These are phyloP conservation scores for Drosophila quasianomalipes DNA, from an alignment of 2,888 invertebrate genomes.

Conservation along the genomic window DNA sequence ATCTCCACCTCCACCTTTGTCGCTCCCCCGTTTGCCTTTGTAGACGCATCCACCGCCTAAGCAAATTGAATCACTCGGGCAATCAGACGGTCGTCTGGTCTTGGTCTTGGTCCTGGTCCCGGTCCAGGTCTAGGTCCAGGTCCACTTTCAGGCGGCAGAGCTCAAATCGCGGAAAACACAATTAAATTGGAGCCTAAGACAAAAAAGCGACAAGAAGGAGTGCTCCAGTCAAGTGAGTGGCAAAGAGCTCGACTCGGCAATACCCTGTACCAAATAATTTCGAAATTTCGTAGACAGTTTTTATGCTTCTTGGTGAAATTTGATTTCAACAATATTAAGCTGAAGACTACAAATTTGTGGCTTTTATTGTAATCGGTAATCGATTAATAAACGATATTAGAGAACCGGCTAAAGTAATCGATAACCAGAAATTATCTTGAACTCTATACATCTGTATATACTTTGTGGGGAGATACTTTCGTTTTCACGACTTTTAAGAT, in stretches of 20 bases:
- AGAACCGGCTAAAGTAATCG: not conserved
- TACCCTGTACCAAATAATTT: not conserved
- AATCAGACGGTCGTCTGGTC: not conserved
- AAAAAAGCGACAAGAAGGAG: not conserved
- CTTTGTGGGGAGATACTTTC: not conserved
- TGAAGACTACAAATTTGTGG: not conserved
- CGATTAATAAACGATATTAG: not conserved
- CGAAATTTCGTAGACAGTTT: not conserved
- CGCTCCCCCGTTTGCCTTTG: not conserved
- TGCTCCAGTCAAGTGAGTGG: not conserved
- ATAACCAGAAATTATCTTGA: not conserved
- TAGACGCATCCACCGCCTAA: slow-evolving; percentile 30
- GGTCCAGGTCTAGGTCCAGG: not conserved
- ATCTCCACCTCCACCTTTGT: not conserved
- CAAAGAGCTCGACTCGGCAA: not conserved
- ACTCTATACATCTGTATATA: not conserved
- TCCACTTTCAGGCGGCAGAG: slow-evolving; percentile 7
- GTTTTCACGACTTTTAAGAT: not conserved
- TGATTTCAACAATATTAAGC: not conserved
- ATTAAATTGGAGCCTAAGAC: slow-evolving; percentile 25
- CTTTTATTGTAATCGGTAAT: not conserved
- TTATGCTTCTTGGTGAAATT: not conserved
- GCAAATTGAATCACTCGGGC: slow-evolving; percentile 22
- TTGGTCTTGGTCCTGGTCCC: slow-evolving; percentile 1
- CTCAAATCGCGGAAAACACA: slow-evolving; percentile 34